Evolutionary conservation across 1,140 invertebrate species (phyloP), one percentile per base, ranked within the genome.

Genomic region (Drosophila sturtevanti): DNA sequence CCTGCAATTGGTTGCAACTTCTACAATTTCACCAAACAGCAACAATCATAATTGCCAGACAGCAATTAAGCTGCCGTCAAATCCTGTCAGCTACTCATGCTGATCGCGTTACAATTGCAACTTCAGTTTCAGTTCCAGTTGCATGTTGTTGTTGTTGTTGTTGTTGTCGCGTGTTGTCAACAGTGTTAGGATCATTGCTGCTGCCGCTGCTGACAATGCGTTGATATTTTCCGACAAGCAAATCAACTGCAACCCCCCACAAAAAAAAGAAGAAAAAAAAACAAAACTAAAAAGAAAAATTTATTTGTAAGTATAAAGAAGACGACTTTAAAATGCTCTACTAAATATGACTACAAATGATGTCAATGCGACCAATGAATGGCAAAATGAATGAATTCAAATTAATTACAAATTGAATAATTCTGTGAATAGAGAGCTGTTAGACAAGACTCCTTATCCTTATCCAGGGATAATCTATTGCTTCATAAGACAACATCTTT

Each of bases 181-280:
- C 76, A 58, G 64, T 59, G 63, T 68, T 71, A 51, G 82, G 61
- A 60, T 68, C 56, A 52, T 38, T 62, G 59, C 65, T 34, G 55
- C 11, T 48, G 31, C 24, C 27, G 77, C 68, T 31, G 27, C 27
- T 89, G 84, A 89, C 84, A 89, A 89, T 89, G 84, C 84, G 84
- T 89, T 89, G 84, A 89, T 84, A 89, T 89, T 89, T 89, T 84
- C 84, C 84, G 84, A 89, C 84, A 89, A 89, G 66, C 82, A 87
- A 87, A 86, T 89, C 84, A 89, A 72, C 24, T 68, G 64, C 69
- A 51, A 54, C 27, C 44, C 41, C 27, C 27, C n/a, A n/a, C n/a
- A n/a, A n/a, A n/a, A n/a, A n/a, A n/a, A n/a, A n/a, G n/a, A n/a
- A n/a, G n/a, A n/a, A n/a, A n/a, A 59, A 63, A 60, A 64, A 31